Evolutionary conservation across 1,140 invertebrate genomes (phyloP), one percentile per base, ranked within the genome.

Genomic region (Hyles vespertilio): DNA sequence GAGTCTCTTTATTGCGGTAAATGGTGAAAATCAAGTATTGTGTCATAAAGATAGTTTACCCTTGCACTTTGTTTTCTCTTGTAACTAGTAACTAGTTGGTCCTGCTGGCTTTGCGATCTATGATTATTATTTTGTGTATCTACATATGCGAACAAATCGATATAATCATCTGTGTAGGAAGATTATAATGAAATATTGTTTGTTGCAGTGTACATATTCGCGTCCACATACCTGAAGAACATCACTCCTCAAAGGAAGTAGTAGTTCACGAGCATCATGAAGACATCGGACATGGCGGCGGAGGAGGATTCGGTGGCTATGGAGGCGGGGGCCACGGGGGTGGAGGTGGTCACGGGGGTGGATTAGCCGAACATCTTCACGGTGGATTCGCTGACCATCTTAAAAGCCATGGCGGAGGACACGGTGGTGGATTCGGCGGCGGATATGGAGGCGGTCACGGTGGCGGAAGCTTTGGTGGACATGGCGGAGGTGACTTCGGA

Each of bases 131-230:
- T 8, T 54, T 44, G 40, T 54, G 52, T 54, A 54, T n/a, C 5
- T 48, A 11, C 5, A 5, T 11, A 48, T 10, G 46, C 46, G 46
- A 48, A 48, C 46, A 11, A 6, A 48, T 48, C 5, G 5, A 22
- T 48, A 40, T 40, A 8, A 5, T 40, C 8, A 5, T 5, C 8
- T 40, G 0, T 40, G 36, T 40, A 22, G 22, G 22, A 22, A 22
- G 36, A 40, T 40, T 40, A 40, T 40, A 48, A 36, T 33, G n/a
- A 44, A 32, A 3, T 54, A 7, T 34, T 56, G 22, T 59, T 78
- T 73, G 67, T 84, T 82, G 6, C 74, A 87, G 84, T 56, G 83
- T 87, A 47, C 84, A 87, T 56, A 87, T 87, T 58, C 76, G 83
- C 45, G 75, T 87, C 12, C 84, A 86, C 59, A 77, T 87, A 76